A percentile compares a stretch with the other conserved stretches of the same genome.
These are phyloP conservation scores for Zootermopsis nevadensis DNA, from an alignment of 2,888 invertebrate genomes.

Conservation along the genomic window DNA sequence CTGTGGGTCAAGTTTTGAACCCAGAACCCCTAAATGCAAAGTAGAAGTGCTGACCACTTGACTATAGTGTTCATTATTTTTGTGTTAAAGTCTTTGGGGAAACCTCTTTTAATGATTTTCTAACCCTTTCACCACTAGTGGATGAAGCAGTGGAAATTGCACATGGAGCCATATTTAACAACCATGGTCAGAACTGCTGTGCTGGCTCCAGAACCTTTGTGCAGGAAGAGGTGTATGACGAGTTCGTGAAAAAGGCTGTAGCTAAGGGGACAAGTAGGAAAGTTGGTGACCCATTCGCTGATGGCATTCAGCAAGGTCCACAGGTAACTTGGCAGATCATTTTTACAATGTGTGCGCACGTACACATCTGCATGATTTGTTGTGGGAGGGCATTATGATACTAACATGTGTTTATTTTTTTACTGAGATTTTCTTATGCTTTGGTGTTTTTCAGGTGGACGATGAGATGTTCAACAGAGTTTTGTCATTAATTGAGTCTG, in stretches of 20 bases:
- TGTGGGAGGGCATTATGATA: too few species aligned
- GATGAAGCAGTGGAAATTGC: slow-evolving; percentile 64
- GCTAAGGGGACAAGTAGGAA: slow-evolving; percentile 75
- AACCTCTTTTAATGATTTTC: neutral
- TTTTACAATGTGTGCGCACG: too few species aligned
- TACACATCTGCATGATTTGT: too few species aligned
- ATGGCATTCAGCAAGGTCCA: slow-evolving; percentile 80
- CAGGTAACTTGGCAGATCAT: slow-evolving; percentile 69
- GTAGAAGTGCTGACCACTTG: too few species aligned
- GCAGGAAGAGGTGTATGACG: slow-evolving; percentile 86
- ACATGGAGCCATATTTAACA: slow-evolving; percentile 75
- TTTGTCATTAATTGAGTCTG: slow-evolving; percentile 78
- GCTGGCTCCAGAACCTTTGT: slow-evolving; percentile 92
- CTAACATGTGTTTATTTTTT: too few species aligned
- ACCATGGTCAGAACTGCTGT: slow-evolving; percentile 84
- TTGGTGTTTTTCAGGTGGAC: slow-evolving; percentile 68
- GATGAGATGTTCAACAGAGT: slow-evolving; percentile 81
- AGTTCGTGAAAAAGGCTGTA: slow-evolving; percentile 81
- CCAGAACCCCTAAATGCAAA: too few species aligned
- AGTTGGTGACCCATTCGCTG: slow-evolving; percentile 85
- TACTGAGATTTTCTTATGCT: neutral
- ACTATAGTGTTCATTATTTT: too few species aligned
- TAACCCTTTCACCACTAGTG: slow-evolving; percentile 41
- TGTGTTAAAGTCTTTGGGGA: too few species aligned
- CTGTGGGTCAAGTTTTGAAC: too few species aligned